These are phyloP conservation scores for Aricia artaxerxes DNA, from an alignment of 2,888 invertebrate genomes.

Conservation along the genomic window DNA sequence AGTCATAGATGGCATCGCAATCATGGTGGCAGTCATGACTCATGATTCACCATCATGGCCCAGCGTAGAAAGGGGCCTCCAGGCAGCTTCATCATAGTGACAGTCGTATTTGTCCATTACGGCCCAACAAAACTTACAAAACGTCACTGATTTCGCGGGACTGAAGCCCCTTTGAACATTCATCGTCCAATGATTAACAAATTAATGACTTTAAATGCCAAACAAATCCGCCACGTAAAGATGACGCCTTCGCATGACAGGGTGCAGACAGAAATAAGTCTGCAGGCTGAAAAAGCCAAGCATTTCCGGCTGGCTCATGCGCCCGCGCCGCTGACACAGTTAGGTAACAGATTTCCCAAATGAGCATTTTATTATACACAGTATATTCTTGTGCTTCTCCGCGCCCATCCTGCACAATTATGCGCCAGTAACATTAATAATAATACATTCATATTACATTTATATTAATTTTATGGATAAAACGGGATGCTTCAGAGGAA, in stretches of 20 bases:
- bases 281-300: conserved; percentile 74
- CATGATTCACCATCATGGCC: too few species aligned
- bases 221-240: conserved; percentile 58
- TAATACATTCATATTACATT: not conserved
- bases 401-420: not conserved
- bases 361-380: conserved; percentile 28
- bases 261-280: conserved; percentile 72
- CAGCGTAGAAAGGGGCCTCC: too few species aligned
- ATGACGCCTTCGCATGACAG: conserved; percentile 75
- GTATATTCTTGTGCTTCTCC: conserved; percentile 1
- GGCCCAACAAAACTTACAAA: too few species aligned
- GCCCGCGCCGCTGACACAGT: conserved; percentile 64
- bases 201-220: conserved; percentile 63
- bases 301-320: conserved; percentile 70
- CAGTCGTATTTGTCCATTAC: too few species aligned
- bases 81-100: too few species aligned
- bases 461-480: not conserved
- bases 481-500: not conserved
- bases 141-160: conserved; percentile 39
- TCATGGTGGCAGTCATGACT: too few species aligned
- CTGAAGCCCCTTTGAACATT: conserved; percentile 38
- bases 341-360: conserved; percentile 51
- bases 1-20: not conserved
- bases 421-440: not conserved
- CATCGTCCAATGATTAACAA: conserved; percentile 59